Evolutionary conservation across 2,888 invertebrate species (phyloP).

Genomic region (Aspidiotus destructor): DNA sequence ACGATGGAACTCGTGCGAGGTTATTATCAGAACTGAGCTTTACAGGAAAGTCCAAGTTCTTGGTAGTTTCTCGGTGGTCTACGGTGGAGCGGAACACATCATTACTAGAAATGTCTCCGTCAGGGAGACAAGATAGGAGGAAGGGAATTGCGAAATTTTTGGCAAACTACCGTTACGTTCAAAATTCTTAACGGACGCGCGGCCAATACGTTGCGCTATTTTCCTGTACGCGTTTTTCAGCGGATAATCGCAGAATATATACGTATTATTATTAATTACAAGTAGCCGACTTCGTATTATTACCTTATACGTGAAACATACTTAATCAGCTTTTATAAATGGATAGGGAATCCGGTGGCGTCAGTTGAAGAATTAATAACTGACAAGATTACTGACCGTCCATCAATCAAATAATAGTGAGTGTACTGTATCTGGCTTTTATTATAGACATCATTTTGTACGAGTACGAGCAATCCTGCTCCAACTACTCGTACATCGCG

Average conservation of each 20-base stretch:
- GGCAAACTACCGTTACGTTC: too few species aligned
- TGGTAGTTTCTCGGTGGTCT: too few species aligned
- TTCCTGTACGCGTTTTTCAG: too few species aligned
- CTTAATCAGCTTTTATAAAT: slow-evolving; percentile 27
- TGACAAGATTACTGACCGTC: slow-evolving; percentile 30
- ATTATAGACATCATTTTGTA: slow-evolving; percentile 25
- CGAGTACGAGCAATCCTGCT: background rate
- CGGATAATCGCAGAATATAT: background rate
- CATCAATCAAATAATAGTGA: slow-evolving; percentile 23
- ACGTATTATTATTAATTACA: slow-evolving; percentile 25
- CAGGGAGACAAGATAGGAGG: too few species aligned
- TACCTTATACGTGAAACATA: slow-evolving; percentile 26
- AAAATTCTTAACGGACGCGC: too few species aligned
- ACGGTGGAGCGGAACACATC: too few species aligned
- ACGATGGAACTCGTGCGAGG: too few species aligned
- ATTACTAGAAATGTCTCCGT: too few species aligned
- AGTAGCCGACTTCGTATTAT: slow-evolving; percentile 28
- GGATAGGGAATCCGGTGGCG: slow-evolving; percentile 29
- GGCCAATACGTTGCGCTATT: too few species aligned
- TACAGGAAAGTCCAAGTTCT: too few species aligned
- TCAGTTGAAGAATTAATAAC: slow-evolving; percentile 30
- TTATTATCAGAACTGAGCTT: too few species aligned
- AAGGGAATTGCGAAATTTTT: too few species aligned
- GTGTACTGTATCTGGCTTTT: slow-evolving; percentile 23
- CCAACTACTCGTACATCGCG: background rate